These are phyloP conservation scores for Poliocrania exsul DNA, from an alignment of 2,797 vertebrate species.

Conservation along the genomic window DNA sequence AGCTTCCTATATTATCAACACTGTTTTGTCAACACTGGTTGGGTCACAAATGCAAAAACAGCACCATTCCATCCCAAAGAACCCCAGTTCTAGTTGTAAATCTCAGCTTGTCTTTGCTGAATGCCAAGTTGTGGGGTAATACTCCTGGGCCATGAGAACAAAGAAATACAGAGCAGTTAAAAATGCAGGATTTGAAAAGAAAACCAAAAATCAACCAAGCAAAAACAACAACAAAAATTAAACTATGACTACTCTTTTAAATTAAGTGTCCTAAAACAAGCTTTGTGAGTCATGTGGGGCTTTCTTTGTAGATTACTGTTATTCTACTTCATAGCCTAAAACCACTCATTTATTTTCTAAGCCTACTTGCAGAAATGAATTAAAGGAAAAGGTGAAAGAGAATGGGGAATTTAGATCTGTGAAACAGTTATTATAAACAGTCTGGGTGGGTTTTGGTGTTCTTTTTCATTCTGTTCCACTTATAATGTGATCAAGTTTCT, in stretches of 20 bases:
- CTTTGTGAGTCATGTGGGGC: neutral
- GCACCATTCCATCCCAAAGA: neutral
- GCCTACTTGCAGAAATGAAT: neutral
- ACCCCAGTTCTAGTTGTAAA: neutral
- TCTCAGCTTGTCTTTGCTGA: neutral
- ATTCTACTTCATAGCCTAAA: neutral
- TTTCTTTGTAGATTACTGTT: neutral
- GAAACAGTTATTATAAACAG: neutral
- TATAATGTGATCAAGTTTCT: neutral
- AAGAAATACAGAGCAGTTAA: neutral
- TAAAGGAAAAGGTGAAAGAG: neutral
- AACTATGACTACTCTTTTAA: neutral
- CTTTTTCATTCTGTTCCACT: neutral
- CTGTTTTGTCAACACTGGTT: rapidly evolving
- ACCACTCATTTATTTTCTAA: neutral
- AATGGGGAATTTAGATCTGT: neutral
- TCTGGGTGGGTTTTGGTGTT: neutral
- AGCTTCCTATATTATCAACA: too few species aligned
- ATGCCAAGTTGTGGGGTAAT: neutral
- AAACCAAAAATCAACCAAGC: neutral
- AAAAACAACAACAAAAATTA: neutral
- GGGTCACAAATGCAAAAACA: neutral
- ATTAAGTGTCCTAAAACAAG: neutral
- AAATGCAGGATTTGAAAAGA: neutral
- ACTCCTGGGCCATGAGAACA: neutral